Evolutionary conservation across 2,113 vertebrate species (phyloP), one percentile per base, ranked within the genome.

Genomic region (Callionymus lyra): DNA sequence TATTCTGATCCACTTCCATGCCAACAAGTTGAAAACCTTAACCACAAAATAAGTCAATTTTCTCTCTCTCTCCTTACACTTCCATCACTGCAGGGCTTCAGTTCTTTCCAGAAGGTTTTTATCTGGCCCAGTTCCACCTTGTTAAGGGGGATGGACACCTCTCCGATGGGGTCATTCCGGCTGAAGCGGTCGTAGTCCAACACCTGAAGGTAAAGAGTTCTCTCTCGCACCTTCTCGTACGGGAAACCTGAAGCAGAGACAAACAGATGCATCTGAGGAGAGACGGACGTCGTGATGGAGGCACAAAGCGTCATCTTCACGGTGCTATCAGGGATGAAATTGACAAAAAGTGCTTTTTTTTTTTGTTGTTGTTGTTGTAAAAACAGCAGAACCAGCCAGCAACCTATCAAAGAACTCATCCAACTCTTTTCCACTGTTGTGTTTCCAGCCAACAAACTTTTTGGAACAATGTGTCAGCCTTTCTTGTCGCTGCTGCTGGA

Each of bases 31-130:
- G n/a, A n/a, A n/a, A n/a, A n/a, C n/a, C n/a, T n/a, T n/a, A n/a
- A n/a, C n/a, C n/a, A n/a, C n/a, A n/a, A n/a, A n/a, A n/a, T n/a
- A n/a, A n/a, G n/a, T n/a, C n/a, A n/a, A 27, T 32, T 44, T 13
- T 10, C 17, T 5, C 41, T 16, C 46, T 6, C 11, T 12, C 32
- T 61, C 93, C 21, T 97, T 90, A 99, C 95, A 3, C 90, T 93
- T 83, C 94, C 95, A 17, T 99, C 95, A 9, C 89, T 97, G 90
- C 95, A 99, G 46, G 94, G 95, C 72, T 99, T 98, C 56, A 99
- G 89, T 56, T 99, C 95, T 84, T 97, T 99, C 94, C 95, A 99
- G 85, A 99, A 92, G 39, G 93, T 93, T 84, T 97, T 94, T 86
- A 93, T 93, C 82, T 97, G 91, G 38, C 89, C 92, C 72, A 99